Percentiles rank a stretch among this genome's conserved stretches.
Conservation (phyloP, 2,113 vertebrate species). For the Psephotus haematonotus region DNA sequence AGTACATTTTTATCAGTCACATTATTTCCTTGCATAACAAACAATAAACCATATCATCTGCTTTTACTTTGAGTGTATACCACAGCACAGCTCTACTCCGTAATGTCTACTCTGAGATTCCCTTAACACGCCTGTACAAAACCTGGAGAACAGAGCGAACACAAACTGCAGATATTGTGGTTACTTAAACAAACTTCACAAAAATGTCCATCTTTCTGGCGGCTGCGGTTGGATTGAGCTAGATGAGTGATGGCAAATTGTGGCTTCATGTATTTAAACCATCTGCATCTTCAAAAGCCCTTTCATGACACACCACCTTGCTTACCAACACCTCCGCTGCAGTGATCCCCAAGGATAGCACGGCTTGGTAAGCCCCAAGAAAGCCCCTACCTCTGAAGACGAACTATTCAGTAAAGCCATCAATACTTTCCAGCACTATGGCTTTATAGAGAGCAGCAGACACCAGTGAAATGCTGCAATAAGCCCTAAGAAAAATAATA, state of each 20-base stretch:
- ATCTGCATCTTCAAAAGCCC: background rate
- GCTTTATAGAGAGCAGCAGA: background rate
- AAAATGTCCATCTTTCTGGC: background rate
- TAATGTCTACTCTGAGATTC: background rate
- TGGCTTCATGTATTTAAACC: background rate
- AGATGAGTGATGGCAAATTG: background rate
- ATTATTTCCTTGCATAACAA: background rate
- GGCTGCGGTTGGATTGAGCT: background rate
- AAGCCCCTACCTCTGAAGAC: background rate
- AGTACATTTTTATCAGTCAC: background rate
- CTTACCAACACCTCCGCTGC: fast-evolving
- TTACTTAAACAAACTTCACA: background rate
- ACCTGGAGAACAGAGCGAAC: fast-evolving
- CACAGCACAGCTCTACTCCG: background rate
- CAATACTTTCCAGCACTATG: background rate
- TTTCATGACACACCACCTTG: background rate
- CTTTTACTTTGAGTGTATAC: background rate
- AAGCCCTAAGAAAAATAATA: background rate
- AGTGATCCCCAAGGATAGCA: background rate
- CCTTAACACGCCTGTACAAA: background rate
- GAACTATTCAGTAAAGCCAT: background rate
- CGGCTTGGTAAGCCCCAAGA: background rate
- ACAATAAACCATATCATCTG: constrained; percentile 24
- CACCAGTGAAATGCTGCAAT: fast-evolving
- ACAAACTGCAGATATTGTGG: background rate